Base-by-base conservation (phyloP, 2,888 invertebrate genomes). In the Unio pictorum region DNA sequence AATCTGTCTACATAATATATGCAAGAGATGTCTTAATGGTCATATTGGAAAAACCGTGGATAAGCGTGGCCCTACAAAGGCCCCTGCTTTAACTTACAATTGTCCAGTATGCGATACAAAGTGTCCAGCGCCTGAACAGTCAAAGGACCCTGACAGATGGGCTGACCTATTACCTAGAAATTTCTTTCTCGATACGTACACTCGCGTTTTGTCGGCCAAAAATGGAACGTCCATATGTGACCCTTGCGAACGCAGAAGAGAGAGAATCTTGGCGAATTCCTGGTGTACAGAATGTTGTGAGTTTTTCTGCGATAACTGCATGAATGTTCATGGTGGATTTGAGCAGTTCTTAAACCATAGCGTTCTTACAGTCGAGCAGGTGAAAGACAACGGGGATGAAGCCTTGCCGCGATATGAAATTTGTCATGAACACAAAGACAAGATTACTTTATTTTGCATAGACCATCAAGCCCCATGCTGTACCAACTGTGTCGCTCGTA, bases 251-350 rank as follows among this genome's bases (percentile, higher is more conserved):
- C 63, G 76, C 20, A 69, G 76, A 45, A 71, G 71, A 30, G 73
- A 76, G 61, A 65, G 59, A 20, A 76, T 73, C 20, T 61, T 72
- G 8, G 76, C 76, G 17, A 64, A 71, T 11, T 76, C 73, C 72
- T 76, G 76, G 76, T 76, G 76, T 61, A 60, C 73, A 3, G 76
- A 76, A 54, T 76, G 76, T 61, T 69, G 76, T 28, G 76, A 76
- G 55, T 76, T 72, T 45, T 67, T 72, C 54, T 76, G 76, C 57
- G 73, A 76, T 55, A 73, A 73, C 17, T 76, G 76, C 55, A 73
- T 73, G 57, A 76, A 73, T 7, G 76, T 76, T 11, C 76, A 76
- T 26, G 61, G 72, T 26, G 76, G 76, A 55, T 76, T 76, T 58
- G 69, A 70, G 23, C 66, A 68, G 55, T 76, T 76, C 68, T 69